Base-by-base conservation (phyloP, 2,888 invertebrate genomes). In the Morinoia aosen region DNA sequence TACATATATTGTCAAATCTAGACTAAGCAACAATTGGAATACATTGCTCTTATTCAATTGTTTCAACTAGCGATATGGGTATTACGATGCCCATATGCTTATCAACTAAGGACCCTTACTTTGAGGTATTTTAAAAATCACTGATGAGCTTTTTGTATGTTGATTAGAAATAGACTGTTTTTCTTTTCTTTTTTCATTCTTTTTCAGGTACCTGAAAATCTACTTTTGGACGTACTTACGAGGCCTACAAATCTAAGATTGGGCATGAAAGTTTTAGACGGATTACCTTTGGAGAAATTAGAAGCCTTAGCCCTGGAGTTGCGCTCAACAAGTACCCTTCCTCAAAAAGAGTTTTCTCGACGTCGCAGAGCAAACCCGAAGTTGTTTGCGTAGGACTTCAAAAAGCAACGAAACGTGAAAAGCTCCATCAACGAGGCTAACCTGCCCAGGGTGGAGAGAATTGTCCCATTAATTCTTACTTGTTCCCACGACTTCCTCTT, bases 301-400 rank as follows among this genome's bases (percentile, higher is more conserved):
- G 25, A 76, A 76, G 76, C 25, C 76, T 76, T 33, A 10, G 76
- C 33, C 25, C 76, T 76, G 76, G 76, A 76, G 76, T 76, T 76
- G 25, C 76, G 76, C 76, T 76, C 76, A 76, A 33, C 25, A 76
- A 76, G 76, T 76, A 76, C 76, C 76, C 76, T 76, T 33, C 76
- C 76, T 76, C 76, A 76, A 76, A 76, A 76, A 33, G 33, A 76
- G 76, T 76, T 76, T 76, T 76, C 76, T 33, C 76, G 76, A 76
- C 90, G 90, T 90, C 90, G 16, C 90, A 90, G 48, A 12, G 90
- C 48, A 90, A 90, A 90, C 90, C 0, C 19, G 14, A 90, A 90
- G 48, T 90, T 90, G 90, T 90, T 90, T 90, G 90, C 90, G 39
- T 19, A 90, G 90, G 90, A 90, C 90, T 90, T 90, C 90, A 39